Base-by-base conservation (phyloP, 2,797 vertebrate species). In the Danio choprae region DNA sequence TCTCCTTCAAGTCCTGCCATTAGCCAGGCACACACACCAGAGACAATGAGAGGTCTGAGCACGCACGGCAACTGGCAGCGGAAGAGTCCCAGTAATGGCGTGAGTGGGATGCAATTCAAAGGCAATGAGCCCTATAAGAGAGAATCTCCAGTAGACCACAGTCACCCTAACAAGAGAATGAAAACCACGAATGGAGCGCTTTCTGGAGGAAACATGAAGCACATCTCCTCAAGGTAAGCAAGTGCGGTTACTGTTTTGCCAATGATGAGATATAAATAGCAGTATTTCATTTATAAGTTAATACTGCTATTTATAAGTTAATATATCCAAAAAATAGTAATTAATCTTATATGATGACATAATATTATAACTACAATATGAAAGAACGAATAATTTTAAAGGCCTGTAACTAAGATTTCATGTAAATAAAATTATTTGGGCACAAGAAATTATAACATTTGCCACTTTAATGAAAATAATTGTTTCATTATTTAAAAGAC, bases 101-200 rank as follows among this genome's bases (percentile, higher is more conserved):
- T 86, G 90, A 91, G 90, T 91, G 91, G 92, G 89, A 91, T 89
- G 87, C 89, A 86, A 84, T 90, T 87, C 87, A 88, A 88, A 87
- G 89, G 86, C 85, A 87, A 75, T 70, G 88, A 85, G 85, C 77
- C 82, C 85, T 88, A 90, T 89, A 85, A 86, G 71, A 88, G 91
- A 92, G 90, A 89, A 88, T 89, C 89, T 13, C 84, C 81, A 87
- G 82, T 88, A 84, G 91, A 91, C 90, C 92, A 91, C 89, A 93
- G 89, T 90, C 95, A 95, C 20, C 69, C 93, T 72, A 87, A 92
- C 89, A 98, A 98, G 93, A 98, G 96, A 93, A 94, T 92, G 90
- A 98, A 94, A 93, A 96, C 90, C 81, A 89, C 93, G 89, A 93
- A 90, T 85, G 76, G 87, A 74, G 80, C 78, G 11, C 83, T 89